A percentile compares a stretch with the other conserved stretches of the same genome.
phyloP scores from a whole-genome alignment of 2,888 invertebrate genomes.

The Liodrosophila aerea region DNA sequence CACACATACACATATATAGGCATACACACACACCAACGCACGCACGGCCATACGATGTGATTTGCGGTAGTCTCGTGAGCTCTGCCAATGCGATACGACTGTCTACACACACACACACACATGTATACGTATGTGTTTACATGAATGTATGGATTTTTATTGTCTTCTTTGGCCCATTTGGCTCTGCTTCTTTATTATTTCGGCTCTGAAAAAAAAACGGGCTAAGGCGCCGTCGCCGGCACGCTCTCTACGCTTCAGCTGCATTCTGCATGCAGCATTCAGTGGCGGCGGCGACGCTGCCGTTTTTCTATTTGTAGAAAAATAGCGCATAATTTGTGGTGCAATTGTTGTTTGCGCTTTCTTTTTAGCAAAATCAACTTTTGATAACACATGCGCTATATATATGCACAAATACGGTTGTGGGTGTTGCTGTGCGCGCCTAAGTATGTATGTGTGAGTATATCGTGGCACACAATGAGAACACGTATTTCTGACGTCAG shows the following conservation, averaged over 20 bases:
- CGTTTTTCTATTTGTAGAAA: slow-evolving; percentile 70
- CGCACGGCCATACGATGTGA: slow-evolving; percentile 43
- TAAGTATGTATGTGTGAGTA: slow-evolving; percentile 4
- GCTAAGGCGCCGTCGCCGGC: slow-evolving; percentile 38
- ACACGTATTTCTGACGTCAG: slow-evolving; percentile 45
- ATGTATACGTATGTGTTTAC: neutral
- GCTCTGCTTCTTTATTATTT: slow-evolving; percentile 41
- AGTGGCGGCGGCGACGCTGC: slow-evolving; percentile 24
- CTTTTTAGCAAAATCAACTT: slow-evolving; percentile 54
- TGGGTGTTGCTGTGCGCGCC: neutral
- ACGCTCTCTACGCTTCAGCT: slow-evolving; percentile 53
- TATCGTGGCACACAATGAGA: slow-evolving; percentile 36
- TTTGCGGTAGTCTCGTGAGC: slow-evolving; percentile 60
- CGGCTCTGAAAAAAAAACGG: slow-evolving; percentile 32
- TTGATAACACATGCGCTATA: slow-evolving; percentile 48
- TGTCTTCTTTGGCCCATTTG: slow-evolving; percentile 59
- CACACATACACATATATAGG: slow-evolving; percentile 5
- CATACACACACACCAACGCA: slow-evolving; percentile 7
- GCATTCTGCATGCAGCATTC: slow-evolving; percentile 35
- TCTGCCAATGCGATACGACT: slow-evolving; percentile 46
- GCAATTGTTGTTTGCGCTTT: slow-evolving; percentile 70
- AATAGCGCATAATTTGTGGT: slow-evolving; percentile 68
- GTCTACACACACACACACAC: slow-evolving; percentile 13
- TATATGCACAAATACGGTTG: neutral
- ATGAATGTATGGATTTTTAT: slow-evolving; percentile 25